Evolutionary conservation across 2,888 invertebrate species (phyloP), one percentile per base, ranked within the genome.

Genomic region (Herminia tarsipennalis): DNA sequence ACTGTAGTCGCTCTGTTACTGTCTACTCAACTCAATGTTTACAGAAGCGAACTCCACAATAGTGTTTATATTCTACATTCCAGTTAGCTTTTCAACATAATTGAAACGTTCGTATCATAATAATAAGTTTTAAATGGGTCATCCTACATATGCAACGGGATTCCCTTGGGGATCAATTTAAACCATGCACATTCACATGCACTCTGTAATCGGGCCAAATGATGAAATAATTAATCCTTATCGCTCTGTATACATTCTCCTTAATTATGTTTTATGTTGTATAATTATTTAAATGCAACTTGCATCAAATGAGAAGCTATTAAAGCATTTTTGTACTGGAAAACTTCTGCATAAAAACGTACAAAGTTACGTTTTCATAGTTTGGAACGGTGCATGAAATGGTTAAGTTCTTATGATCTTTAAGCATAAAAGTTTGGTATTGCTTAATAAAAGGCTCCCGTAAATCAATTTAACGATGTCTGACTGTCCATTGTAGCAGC

Each of bases 401-500:
- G 30, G n/a, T 29, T 24, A 41, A 48, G 53, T 46, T 42, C 57
- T 56, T 61, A 57, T 61, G 53, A 53, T 49, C 48, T 28, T 38
- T 45, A 42, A 40, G 35, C 38, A 41, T 53, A 41, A 46, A 59
- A 48, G 48, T 29, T 16, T 43, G 41, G 43, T 46, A 44, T 44
- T 35, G 35, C 48, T 58, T 52, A 56, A 63, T 64, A 55, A 48
- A 38, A 51, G 47, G 47, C 39, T 41, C 43, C 42, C 45, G 47
- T 70, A 70, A 62, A 69, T 69, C 65, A 67, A 52, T 61, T 57
- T 65, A 60, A 73, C 56, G 55, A 47, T 44, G 59, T 53, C 56
- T 58, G 66, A 60, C 58, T 61, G 70, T 64, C 58, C 69, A 65
- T 56, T 72, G 75, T 70, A 67, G n/a, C 57, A 47, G 57, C 68